Percentiles rank a stretch among this genome's conserved stretches.
These are phyloP conservation scores for zebrafish (Danio rerio) DNA, from an alignment of 2,113 vertebrate genomes.

Conservation along the genomic window GRCz12tu NC_133190.1:19955501-19956000, in stretches of 20 bases:
- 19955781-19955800: conserved; percentile 6
- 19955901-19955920: neutral
- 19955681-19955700: conserved; percentile 23
- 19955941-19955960: neutral
- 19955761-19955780: conserved; percentile 22
- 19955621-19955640: conserved; percentile 23
- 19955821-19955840: conserved; percentile 34
- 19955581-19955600: neutral
- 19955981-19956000: neutral
- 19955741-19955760: conserved; percentile 14
- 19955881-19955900: conserved; percentile 4
- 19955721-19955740: conserved; percentile 23
- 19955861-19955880: conserved; percentile 25
- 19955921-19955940: neutral
- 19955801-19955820: neutral
- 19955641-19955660: conserved; percentile 35
- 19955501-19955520: neutral
- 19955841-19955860: conserved; percentile 38
- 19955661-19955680: conserved; percentile 6
- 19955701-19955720: conserved; percentile 9
- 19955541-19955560: conserved; percentile 1
- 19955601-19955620: conserved; percentile 19
- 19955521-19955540: neutral
- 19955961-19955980: conserved; percentile 6
- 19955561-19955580: conserved; percentile 11